Evolutionary conservation across 1,140 invertebrate species (phyloP), one percentile per base, ranked within the genome.

Genomic region (Melitaea cinxia): DNA sequence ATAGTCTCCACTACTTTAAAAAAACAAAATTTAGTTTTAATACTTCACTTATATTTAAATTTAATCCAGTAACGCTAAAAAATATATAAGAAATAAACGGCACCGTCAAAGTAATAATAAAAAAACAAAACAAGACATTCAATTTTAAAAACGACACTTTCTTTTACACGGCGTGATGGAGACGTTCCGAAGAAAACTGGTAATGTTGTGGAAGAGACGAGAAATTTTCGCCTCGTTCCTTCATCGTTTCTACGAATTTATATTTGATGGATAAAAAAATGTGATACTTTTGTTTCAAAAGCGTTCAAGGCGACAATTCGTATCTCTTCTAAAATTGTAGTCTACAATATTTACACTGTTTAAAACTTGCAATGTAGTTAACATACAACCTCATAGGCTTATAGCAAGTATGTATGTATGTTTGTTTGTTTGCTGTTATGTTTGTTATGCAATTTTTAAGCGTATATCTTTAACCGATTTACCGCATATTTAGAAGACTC

Each of bases 201-300:
- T 57, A 57, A 57, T 57, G 55, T 57, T 57, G 55, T 45, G 55
- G 55, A 57, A 57, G 37, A 57, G 55, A 57, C 45, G 55, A 57
- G 37, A 39, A 39, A 55, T 37, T 55, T 55, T 55, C 23, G 53
- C 30, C 33, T 37, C 24, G 53, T 55, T 39, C 19, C 33, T 33
- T 55, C 53, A 55, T 55, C 33, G 23, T 55, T 55, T 55, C 53
- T 55, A 55, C 53, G 24, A 55, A 37, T 55, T 55, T 55, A 42
- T 42, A 42, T 42, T 42, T 42, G 37, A 19, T 1, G 9, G 37
- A 4, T 15, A 15, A 42, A 42, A 37, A 33, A 42, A 42, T 42
- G 14, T 42, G 14, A 42, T 17, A 19, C 37, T 42, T 33, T 42
- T 42, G 37, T 42, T 42, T 42, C 15, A 9, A 42, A 15, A 15